These are phyloP conservation scores for Lota lota DNA, from an alignment of 2,113 vertebrate genomes.

Conservation along the genomic window DNA sequence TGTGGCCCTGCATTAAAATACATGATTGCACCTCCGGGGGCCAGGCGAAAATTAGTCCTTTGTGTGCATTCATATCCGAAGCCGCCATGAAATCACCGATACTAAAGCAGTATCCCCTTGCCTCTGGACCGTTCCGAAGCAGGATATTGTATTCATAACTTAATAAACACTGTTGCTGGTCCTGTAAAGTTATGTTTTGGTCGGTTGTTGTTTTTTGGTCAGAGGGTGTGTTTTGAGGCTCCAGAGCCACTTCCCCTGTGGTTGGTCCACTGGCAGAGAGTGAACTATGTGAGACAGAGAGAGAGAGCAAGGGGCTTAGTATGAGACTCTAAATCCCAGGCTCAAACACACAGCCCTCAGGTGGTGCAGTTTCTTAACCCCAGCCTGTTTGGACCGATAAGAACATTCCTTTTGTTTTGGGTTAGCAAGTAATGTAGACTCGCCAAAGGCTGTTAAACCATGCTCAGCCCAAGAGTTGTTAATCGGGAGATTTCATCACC, in stretches of 20 bases:
- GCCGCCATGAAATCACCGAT: constrained; percentile 37
- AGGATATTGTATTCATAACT: constrained; percentile 43
- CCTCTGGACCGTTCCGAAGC: constrained; percentile 29
- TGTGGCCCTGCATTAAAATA: constrained; percentile 63
- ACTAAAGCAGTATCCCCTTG: constrained; percentile 32
- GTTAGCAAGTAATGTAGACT: constrained; percentile 47
- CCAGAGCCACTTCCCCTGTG: constrained; percentile 26
- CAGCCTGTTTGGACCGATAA: constrained; percentile 66
- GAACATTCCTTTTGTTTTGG: constrained; percentile 46
- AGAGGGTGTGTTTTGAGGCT: constrained; percentile 20
- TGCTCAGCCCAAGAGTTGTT: constrained; percentile 42
- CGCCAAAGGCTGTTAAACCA: constrained; percentile 53
- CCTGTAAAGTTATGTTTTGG: constrained; percentile 24
- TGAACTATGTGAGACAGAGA: constrained; percentile 34
- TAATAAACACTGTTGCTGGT: constrained; percentile 44
- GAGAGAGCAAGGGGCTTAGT: constrained; percentile 53
- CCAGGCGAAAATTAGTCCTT: constrained; percentile 39
- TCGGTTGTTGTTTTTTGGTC: neutral
- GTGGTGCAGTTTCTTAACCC: constrained; percentile 63
- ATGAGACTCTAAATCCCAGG: constrained; percentile 58
- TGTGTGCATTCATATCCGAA: constrained; percentile 44
- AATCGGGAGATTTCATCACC: constrained; percentile 56
- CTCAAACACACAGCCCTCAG: constrained; percentile 61
- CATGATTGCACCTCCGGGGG: constrained; percentile 64
- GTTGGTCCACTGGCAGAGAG: constrained; percentile 40